Evolutionary conservation across 2,113 vertebrate species (phyloP).

Genomic region (Illadopsis cleaveri): DNA sequence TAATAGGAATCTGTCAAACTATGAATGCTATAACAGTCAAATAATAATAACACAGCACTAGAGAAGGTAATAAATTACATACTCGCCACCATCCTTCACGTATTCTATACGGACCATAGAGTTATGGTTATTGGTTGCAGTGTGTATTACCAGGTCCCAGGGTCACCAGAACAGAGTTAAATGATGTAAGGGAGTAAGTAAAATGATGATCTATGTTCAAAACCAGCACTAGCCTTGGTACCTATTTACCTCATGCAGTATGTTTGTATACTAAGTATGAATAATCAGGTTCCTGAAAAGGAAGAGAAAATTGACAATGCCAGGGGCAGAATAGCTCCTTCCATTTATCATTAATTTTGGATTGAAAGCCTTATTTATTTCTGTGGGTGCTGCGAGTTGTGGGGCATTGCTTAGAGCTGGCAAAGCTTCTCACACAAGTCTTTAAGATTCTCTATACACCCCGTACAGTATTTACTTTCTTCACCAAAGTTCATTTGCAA

Average conservation of each 20-base stretch:
- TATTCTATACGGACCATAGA: slow-evolving; percentile 25
- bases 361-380: slow-evolving; percentile 9
- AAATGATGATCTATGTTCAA: slow-evolving; percentile 58
- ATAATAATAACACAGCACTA: slow-evolving; percentile 65
- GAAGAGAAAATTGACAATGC: slow-evolving; percentile 26
- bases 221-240: slow-evolving; percentile 46
- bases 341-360: slow-evolving; percentile 20
- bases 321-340: not conserved
- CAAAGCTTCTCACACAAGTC: not conserved
- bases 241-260: slow-evolving; percentile 34
- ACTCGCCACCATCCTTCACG: slow-evolving; percentile 44
- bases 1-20: slow-evolving; percentile 69
- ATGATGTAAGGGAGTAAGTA: slow-evolving; percentile 46
- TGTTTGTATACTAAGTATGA: slow-evolving; percentile 48
- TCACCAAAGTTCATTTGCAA: not conserved
- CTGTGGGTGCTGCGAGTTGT: not conserved
- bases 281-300: slow-evolving; percentile 52
- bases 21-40: slow-evolving; percentile 63
- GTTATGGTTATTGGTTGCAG: slow-evolving; percentile 53
- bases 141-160: slow-evolving; percentile 52
- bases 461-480: not conserved
- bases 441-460: not conserved
- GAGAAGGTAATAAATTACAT: slow-evolving; percentile 46
- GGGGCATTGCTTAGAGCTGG: not conserved
- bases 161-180: slow-evolving; percentile 58